A percentile compares a stretch with the other conserved stretches of the same genome.
Evolutionary conservation across 1,140 invertebrate genomes (phyloP).

Genomic region (Calephelis nemesis): DNA sequence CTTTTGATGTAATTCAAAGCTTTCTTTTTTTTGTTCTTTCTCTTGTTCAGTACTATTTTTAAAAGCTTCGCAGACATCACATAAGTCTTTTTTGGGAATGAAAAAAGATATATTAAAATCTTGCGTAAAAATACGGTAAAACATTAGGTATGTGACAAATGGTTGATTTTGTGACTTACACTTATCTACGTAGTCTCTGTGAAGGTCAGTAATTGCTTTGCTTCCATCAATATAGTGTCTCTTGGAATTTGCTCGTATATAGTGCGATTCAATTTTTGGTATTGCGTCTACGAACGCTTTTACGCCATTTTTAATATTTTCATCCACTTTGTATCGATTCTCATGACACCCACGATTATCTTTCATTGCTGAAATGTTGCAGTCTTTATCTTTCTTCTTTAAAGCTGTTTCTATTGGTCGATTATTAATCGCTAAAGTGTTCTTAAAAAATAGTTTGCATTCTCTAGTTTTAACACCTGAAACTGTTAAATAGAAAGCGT

Average conservation of each 20-base stretch:
- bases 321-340: no score
- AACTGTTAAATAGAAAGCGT: constrained; percentile 27
- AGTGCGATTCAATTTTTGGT: constrained; percentile 29
- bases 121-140: constrained; percentile 27
- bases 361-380: constrained; percentile 21
- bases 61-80: constrained; percentile 18
- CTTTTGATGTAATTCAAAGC: constrained; percentile 26
- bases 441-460: constrained; percentile 22
- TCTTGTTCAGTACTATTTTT: constrained; percentile 28
- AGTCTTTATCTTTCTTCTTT: constrained; percentile 9
- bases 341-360: constrained; percentile 23
- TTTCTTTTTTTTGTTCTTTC: constrained; percentile 26
- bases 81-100: constrained; percentile 6
- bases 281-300: constrained; percentile 23
- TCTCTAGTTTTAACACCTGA: constrained; percentile 25
- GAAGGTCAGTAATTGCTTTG: constrained; percentile 1
- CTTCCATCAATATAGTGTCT: not conserved
- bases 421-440: constrained; percentile 21
- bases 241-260: constrained; percentile 21
- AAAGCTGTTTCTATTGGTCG: constrained; percentile 26
- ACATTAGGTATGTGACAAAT: constrained; percentile 8
- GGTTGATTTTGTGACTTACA: not conserved
- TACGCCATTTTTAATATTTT: constrained; percentile 13
- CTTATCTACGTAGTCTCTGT: not conserved
- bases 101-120: constrained; percentile 22